Evolutionary conservation across 2,797 vertebrate species (phyloP).

Genomic region (Neoniphon sammara): DNA sequence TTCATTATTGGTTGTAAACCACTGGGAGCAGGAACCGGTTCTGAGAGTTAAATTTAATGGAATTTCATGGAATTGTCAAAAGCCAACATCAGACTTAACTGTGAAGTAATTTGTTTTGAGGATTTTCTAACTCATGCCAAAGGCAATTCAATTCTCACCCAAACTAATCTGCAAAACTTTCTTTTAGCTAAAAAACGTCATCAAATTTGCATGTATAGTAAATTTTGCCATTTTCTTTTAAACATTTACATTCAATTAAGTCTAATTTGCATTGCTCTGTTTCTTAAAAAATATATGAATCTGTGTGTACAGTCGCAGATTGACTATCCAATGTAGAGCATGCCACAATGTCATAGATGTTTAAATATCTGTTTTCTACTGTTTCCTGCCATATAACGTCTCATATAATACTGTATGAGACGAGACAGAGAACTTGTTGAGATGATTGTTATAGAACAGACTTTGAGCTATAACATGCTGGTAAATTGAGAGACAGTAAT

Average conservation of each 20-base stretch:
- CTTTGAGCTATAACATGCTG: slow-evolving; percentile 36
- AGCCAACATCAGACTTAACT: slow-evolving; percentile 35
- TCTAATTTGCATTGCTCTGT: slow-evolving; percentile 27
- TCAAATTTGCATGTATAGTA: not conserved
- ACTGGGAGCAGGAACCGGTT: slow-evolving; percentile 10
- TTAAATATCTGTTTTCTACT: slow-evolving; percentile 42
- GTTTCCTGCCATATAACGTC: slow-evolving; percentile 28
- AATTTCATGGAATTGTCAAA: slow-evolving; percentile 26
- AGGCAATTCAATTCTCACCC: slow-evolving; percentile 41
- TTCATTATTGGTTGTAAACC: slow-evolving; percentile 5
- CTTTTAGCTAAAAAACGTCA: not conserved
- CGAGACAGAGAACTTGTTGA: slow-evolving; percentile 34
- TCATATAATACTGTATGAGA: too few species aligned
- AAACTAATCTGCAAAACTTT: slow-evolving; percentile 34
- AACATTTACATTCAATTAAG: slow-evolving; percentile 30
- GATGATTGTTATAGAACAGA: slow-evolving; percentile 45
- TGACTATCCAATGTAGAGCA: slow-evolving; percentile 1
- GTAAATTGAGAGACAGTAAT: slow-evolving; percentile 30
- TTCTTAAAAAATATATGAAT: slow-evolving; percentile 1
- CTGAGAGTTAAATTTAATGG: slow-evolving; percentile 17
- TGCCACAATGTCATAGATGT: slow-evolving; percentile 5
- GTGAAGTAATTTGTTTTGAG: slow-evolving; percentile 30
- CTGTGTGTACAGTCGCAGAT: slow-evolving; percentile 5
- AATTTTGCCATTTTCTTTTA: slow-evolving; percentile 1
- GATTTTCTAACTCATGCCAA: slow-evolving; percentile 23